Evolutionary conservation across 2,888 invertebrate species (phyloP).

Genomic region (Diarsia dahlii): DNA sequence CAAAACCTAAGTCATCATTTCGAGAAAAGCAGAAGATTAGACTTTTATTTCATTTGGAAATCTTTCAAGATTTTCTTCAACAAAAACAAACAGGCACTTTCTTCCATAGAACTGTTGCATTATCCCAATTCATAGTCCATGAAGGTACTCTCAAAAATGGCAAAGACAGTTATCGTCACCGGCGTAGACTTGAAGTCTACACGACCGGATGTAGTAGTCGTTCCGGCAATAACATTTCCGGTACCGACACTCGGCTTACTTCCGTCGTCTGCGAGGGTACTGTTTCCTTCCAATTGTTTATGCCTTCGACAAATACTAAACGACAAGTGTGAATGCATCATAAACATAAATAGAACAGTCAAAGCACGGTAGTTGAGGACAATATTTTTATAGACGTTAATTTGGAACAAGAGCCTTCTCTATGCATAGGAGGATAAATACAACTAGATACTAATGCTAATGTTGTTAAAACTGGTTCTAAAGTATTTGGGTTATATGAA

Average conservation of each 20-base stretch:
- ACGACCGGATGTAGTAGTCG: conserved; percentile 87
- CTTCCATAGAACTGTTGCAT: conserved; percentile 56
- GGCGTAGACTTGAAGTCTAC: conserved; percentile 86
- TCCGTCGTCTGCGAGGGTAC: conserved; percentile 87
- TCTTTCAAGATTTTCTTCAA: neutral
- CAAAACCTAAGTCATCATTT: neutral
- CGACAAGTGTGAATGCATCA: conserved; percentile 68
- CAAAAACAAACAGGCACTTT: conserved; percentile 1
- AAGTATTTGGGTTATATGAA: neutral
- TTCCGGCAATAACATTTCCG: conserved; percentile 90
- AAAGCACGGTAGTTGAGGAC: neutral
- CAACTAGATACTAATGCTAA: neutral
- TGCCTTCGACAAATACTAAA: conserved; percentile 83
- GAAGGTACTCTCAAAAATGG: conserved; percentile 75
- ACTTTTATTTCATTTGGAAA: conserved; percentile 12
- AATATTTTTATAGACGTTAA: neutral
- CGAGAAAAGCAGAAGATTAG: neutral
- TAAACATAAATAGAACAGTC: conserved; percentile 38
- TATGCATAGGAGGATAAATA: neutral
- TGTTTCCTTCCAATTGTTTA: conserved; percentile 88
- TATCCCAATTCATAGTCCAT: conserved; percentile 46
- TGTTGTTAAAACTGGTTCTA: neutral
- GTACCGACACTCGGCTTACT: conserved; percentile 87
- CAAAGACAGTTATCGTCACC: conserved; percentile 77
- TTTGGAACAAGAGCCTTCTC: neutral